These are phyloP conservation scores for Nanorana parkeri DNA, from an alignment of 2,113 vertebrate species.

Conservation along the genomic window DNA sequence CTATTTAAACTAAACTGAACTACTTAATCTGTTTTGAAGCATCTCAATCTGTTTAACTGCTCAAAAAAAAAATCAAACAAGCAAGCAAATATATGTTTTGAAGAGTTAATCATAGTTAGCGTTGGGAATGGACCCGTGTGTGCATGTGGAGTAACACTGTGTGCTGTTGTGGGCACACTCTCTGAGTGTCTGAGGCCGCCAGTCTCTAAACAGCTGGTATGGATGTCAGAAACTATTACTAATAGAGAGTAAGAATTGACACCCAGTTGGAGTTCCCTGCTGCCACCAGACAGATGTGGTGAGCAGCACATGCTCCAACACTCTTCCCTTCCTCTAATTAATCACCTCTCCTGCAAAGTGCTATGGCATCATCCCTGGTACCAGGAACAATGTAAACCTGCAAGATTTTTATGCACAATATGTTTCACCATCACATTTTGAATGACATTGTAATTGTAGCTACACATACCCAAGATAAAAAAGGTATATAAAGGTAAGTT, in stretches of 20 bases:
- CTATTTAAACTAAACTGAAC: no score
- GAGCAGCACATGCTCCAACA: conserved; percentile 43
- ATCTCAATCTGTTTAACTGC: no score
- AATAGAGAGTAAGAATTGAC: conserved; percentile 54
- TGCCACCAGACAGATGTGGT: conserved; percentile 53
- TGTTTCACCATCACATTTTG: conserved; percentile 15
- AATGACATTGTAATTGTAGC: conserved; percentile 8
- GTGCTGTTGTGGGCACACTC: conserved; percentile 10
- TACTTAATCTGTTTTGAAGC: no score
- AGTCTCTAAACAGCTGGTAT: conserved; percentile 55
- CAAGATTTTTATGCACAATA: conserved; percentile 11
- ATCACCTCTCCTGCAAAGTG: conserved; percentile 56
- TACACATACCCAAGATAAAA: neutral
- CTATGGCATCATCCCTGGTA: conserved; percentile 32
- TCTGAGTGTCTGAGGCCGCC: conserved; percentile 13
- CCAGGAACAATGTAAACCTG: conserved; percentile 2
- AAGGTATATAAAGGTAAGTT: no score
- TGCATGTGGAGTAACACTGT: neutral
- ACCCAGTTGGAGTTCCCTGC: conserved; percentile 52
- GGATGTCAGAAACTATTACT: conserved; percentile 54
- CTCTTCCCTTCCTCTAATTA: conserved; percentile 53
- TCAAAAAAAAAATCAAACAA: no score
- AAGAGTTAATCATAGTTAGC: neutral
- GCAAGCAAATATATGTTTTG: no score
- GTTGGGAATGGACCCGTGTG: neutral